Base-by-base conservation (phyloP, 2,797 vertebrate species). In the Thamnophis elegans region DNA sequence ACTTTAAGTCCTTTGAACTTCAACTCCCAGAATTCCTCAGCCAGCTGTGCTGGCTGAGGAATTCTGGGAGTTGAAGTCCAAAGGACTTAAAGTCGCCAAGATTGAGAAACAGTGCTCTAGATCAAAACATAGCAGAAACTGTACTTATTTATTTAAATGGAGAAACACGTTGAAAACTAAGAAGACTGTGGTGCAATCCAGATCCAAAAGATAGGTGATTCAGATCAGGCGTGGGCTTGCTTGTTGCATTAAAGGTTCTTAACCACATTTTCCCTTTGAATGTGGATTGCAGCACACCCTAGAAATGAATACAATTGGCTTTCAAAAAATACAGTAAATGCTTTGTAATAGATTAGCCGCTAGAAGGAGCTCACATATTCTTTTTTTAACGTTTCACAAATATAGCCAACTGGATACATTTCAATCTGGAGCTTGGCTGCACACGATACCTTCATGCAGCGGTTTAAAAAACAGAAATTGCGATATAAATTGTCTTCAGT, bases 361-460 rank as follows among this genome's bases (percentile, higher is more conserved):
- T 87, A 90, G 92, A 90, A 65, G 92, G 92, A 90, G 89, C 89
- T 73, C 26, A 18, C 28, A 56, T 55, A 26, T 90, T 36, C 59
- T 47, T 54, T 47, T 54, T 85, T 58, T 68, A 73, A 58, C 9
- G 20, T 78, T 90, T 90, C 22, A 28, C n/a, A 58, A 42, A 32
- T 22, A 78, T 4, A 58, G 28, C 18, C 26, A 62, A 36, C 42
- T 25, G 28, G 68, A 68, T 32, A 11, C 20, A 73, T 56, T 78
- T 90, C 62, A 87, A 4, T 4, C 82, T 58, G 18, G 32, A 42
- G 12, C 22, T 5, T 54, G 42, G 8, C 25, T 56, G 51, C 85
- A 25, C 25, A 86, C 2, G 28, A 20, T 14, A 55, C 32, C 36
- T 82, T 68, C 68, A 60, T 42, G 18, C 18, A 78, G 18, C 18